phyloP scores from a whole-genome alignment of 2,888 invertebrate genomes.

The Pimpla rufipes region DNA sequence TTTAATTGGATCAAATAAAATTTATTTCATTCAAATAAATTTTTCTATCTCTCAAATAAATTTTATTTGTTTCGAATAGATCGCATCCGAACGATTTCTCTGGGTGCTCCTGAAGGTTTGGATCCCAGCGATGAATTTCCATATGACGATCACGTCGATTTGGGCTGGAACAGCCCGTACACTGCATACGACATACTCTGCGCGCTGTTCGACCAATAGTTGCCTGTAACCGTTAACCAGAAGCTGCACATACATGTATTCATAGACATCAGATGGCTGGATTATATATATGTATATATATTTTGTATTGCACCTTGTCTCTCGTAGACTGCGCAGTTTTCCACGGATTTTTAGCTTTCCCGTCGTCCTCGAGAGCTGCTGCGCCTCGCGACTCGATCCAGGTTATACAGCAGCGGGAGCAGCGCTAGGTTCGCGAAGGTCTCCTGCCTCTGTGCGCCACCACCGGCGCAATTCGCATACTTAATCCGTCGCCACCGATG shows the following conservation, averaged over 20 bases:
- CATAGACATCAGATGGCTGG: slow-evolving; percentile 35
- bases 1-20: no score
- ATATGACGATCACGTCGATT: background rate
- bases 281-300: background rate
- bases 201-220: slow-evolving; percentile 25
- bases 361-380: slow-evolving; percentile 68
- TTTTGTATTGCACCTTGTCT: slow-evolving; percentile 42
- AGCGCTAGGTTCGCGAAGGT: slow-evolving; percentile 58
- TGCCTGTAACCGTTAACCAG: slow-evolving; percentile 21
- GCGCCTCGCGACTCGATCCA: slow-evolving; percentile 64
- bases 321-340: slow-evolving; percentile 67
- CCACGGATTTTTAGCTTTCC: slow-evolving; percentile 66
- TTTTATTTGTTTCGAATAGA: no score
- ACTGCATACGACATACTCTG: background rate
- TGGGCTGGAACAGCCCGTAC: background rate
- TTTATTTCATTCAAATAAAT: no score
- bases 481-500: slow-evolving; percentile 28
- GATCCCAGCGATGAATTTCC: background rate
- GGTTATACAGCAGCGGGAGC: slow-evolving; percentile 64
- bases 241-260: slow-evolving; percentile 12
- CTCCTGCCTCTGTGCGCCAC: slow-evolving; percentile 30
- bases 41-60: no score
- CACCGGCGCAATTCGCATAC: slow-evolving; percentile 40
- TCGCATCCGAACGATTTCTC: no score
- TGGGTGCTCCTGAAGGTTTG: no score